Evolutionary conservation across 2,888 invertebrate species (phyloP), one percentile per base, ranked within the genome.

Genomic region (Euproctis similis): DNA sequence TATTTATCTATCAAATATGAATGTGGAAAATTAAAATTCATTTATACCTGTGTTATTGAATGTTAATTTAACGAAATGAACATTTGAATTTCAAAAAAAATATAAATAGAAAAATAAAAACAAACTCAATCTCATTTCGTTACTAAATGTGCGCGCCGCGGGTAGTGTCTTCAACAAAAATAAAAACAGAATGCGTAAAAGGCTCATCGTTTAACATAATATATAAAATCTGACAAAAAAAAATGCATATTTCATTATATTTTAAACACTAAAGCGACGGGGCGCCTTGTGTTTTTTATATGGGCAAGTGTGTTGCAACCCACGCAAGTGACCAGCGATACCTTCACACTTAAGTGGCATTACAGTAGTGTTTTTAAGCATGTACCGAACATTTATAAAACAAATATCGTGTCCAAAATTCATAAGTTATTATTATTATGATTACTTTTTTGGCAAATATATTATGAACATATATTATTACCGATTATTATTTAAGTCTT

Each of bases 231-330:
- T 57, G 59, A 69, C 66, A 75, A 74, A 71, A 55, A n/a, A n/a
- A n/a, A n/a, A n/a, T 59, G 63, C 70, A 77, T 77, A 78, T 73
- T 78, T 81, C 78, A 81, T 80, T 76, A 72, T 70, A 70, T 78
- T 76, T 76, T 73, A 64, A 65, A 49, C 65, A 64, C 59, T 75
- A 67, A 78, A 81, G 82, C 84, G 81, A 81, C 82, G 69, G 84
- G 84, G 84, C 64, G 78, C 64, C 76, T 59, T 59, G 55, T 64
- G 71, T 77, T 82, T 78, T 74, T 81, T 78, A 70, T 74, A 47
- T 54, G 57, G 53, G 58, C 69, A 70, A 72, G 58, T 61, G 68
- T 53, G 65, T 49, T 51, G 63, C 69, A 47, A 46, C 80, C 77
- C 76, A 81, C 80, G 77, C 76, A 45, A 36, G 49, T 53, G 42